Evolutionary conservation across 2,888 invertebrate genomes (phyloP).

Genomic region (Stenichneumon culpator): DNA sequence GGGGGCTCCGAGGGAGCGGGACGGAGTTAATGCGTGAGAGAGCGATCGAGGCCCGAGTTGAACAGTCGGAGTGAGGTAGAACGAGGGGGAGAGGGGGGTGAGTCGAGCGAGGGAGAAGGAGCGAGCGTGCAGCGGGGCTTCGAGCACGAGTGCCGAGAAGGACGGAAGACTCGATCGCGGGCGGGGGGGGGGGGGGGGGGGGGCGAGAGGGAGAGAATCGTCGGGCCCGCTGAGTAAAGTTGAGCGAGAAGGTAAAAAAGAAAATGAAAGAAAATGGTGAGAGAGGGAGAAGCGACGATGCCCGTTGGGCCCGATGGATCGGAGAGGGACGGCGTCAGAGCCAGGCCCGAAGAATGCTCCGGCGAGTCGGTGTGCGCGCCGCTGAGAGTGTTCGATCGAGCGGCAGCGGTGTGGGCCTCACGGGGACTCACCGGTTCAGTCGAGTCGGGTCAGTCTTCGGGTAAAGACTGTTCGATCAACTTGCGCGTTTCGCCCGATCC

Average conservation of each 20-base stretch:
- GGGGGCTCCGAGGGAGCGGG: neutral
- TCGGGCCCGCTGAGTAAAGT: conserved; percentile 59
- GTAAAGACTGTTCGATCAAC: conserved; percentile 74
- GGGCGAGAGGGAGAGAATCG: conserved; percentile 65
- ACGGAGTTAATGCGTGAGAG: conserved; percentile 58
- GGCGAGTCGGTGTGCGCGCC: conserved; percentile 53
- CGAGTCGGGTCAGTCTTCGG: conserved; percentile 83
- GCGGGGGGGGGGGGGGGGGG: conserved; percentile 58
- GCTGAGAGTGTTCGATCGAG: conserved; percentile 33
- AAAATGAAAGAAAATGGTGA: conserved; percentile 67
- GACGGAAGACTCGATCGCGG: conserved; percentile 32
- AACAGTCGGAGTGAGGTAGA: conserved; percentile 56
- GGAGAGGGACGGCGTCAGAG: conserved; percentile 81
- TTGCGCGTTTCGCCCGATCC: conserved; percentile 46
- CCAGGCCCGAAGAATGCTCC: conserved; percentile 75
- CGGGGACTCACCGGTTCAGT: conserved; percentile 77
- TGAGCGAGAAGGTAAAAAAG: conserved; percentile 41
- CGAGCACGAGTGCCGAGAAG: conserved; percentile 18
- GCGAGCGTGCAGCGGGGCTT: conserved; percentile 39
- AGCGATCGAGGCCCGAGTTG: conserved; percentile 48
- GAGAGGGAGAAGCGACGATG: conserved; percentile 67
- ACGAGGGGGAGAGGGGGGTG: conserved; percentile 37
- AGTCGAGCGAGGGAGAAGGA: conserved; percentile 49
- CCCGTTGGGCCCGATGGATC: conserved; percentile 81
- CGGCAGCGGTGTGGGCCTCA: conserved; percentile 67